Percentiles rank a stretch among this genome's conserved stretches.
Conservation (phyloP, 2,888 invertebrate species). For the Stenodera caucasica region DNA sequence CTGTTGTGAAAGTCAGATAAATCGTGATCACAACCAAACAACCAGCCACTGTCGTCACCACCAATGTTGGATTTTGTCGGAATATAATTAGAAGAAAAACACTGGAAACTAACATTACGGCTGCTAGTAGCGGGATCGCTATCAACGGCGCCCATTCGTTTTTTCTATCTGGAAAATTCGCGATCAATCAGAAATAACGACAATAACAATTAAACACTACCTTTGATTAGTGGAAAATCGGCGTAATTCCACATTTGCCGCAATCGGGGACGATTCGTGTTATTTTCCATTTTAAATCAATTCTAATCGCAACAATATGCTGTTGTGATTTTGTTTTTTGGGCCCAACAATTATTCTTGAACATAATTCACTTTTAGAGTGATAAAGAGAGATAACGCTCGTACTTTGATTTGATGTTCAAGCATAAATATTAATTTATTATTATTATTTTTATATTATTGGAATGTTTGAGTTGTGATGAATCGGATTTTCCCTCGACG, state of each 20-base stretch:
- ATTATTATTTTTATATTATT: background rate
- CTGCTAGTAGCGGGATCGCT: constrained; percentile 46
- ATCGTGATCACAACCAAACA: constrained; percentile 55
- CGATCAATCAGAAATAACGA: too few relatives aligned
- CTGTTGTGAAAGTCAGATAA: constrained; percentile 49
- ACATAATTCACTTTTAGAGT: background rate
- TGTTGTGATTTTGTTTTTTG: too few relatives aligned
- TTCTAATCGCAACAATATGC: background rate
- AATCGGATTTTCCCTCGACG: background rate
- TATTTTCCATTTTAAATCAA: background rate
- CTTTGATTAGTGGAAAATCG: background rate
- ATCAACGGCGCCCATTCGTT: constrained; percentile 44
- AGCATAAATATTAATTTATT: background rate
- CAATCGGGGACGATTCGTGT: background rate
- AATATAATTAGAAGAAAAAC: constrained; percentile 55
- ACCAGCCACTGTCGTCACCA: constrained; percentile 55
- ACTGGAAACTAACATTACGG: constrained; percentile 45
- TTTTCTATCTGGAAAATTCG: constrained; percentile 30
- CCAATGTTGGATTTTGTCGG: constrained; percentile 55
- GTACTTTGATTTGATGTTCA: too few relatives aligned
- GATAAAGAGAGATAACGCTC: too few relatives aligned
- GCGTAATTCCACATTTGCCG: background rate
- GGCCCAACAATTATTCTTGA: too few relatives aligned
- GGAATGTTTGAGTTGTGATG: background rate
- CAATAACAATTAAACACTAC: background rate